Conservation (phyloP, 2,888 invertebrate genomes). For the Anagyrus pseudococci region DNA sequence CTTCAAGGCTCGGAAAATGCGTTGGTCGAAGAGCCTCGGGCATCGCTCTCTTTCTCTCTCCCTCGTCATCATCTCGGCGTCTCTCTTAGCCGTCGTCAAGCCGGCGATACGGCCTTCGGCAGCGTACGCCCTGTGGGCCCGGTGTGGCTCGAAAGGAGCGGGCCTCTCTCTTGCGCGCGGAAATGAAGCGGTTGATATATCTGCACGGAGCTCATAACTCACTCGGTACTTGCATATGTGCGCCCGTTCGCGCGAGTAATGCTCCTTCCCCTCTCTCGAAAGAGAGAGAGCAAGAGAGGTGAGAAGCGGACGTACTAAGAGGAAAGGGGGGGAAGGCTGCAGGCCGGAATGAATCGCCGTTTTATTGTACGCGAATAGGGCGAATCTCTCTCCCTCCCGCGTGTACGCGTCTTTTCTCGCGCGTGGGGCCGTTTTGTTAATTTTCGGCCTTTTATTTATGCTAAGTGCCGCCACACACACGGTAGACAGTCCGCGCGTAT, state of each 20-base stretch:
- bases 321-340: neutral
- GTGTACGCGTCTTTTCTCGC: too few species aligned
- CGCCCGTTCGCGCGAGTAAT: conserved; percentile 13
- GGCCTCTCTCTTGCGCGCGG: conserved; percentile 46
- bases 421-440: conserved; percentile 35
- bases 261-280: neutral
- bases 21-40: too few species aligned
- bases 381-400: too few species aligned
- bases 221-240: conserved; percentile 54
- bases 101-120: too few species aligned
- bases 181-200: conserved; percentile 60
- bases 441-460: conserved; percentile 33
- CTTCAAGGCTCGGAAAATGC: too few species aligned
- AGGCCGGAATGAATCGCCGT: neutral
- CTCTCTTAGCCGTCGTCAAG: too few species aligned
- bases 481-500: conserved; percentile 38
- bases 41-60: too few species aligned
- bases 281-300: neutral
- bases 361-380: too few species aligned
- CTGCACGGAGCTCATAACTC: conserved; percentile 57
- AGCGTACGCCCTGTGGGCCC: conserved; percentile 10
- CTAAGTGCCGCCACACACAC: conserved; percentile 34
- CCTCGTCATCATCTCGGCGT: too few species aligned
- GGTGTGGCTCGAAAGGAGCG: neutral
- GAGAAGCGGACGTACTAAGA: neutral